phyloP scores from a whole-genome alignment of 2,888 invertebrate genomes.

The Venusia cambrica region DNA sequence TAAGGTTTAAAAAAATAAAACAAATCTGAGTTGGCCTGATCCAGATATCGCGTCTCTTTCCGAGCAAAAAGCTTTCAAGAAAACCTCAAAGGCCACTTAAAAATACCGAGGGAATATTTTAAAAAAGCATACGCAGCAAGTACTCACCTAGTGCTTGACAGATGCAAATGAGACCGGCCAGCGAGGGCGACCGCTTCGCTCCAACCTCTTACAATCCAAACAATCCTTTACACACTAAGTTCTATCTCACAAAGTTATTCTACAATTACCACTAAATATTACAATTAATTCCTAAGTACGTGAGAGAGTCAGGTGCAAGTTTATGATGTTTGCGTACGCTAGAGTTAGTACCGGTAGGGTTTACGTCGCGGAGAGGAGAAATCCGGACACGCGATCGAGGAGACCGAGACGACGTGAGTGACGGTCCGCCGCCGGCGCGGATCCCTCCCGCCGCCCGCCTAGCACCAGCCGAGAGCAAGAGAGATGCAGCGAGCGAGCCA shows the following conservation, averaged over 20 bases:
- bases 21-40: conserved; percentile 30
- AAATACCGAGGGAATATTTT: conserved; percentile 46
- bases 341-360: conserved; percentile 67
- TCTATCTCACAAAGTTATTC: conserved; percentile 43
- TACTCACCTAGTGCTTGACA: conserved; percentile 67
- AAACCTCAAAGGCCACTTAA: conserved; percentile 41
- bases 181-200: conserved; percentile 48
- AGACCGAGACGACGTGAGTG: conserved; percentile 77
- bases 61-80: conserved; percentile 44
- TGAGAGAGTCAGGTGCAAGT: conserved; percentile 36
- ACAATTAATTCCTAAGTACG: conserved; percentile 34
- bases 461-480: conserved; percentile 63
- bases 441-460: conserved; percentile 63
- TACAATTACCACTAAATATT: conserved; percentile 35
- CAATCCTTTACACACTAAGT: conserved; percentile 59
- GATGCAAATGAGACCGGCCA: conserved; percentile 65
- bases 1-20: no score
- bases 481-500: conserved; percentile 70
- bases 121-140: conserved; percentile 54
- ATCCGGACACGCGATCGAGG: conserved; percentile 73
- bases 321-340: conserved; percentile 53
- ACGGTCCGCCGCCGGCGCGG: conserved; percentile 50
- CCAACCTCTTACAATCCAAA: conserved; percentile 64
- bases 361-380: conserved; percentile 73
- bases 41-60: conserved; percentile 36